Evolutionary conservation across 2,797 vertebrate genomes (phyloP).

Genomic region (Pseudomugil tenellus): DNA sequence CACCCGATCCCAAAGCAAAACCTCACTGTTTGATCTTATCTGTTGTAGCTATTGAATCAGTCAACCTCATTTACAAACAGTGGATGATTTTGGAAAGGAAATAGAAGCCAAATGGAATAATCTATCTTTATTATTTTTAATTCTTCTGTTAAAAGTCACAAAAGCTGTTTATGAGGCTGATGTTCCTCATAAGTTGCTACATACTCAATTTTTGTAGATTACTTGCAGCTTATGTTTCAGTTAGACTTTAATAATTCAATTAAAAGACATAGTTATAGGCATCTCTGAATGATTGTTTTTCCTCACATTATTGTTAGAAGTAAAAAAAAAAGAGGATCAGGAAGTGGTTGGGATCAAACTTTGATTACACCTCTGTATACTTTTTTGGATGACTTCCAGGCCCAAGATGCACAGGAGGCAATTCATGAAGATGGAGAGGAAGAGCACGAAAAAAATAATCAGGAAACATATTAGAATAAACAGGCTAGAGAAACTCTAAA

Average conservation of each 20-base stretch:
- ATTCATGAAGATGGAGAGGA: constrained; percentile 57
- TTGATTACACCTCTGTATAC: constrained; percentile 69
- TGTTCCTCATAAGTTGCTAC: constrained; percentile 13
- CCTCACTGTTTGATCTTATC: constrained; percentile 40
- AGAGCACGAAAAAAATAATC: constrained; percentile 51
- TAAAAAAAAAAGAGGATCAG: constrained; percentile 64
- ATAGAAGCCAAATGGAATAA: not conserved
- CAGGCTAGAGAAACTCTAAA: constrained; percentile 48
- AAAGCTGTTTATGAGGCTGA: constrained; percentile 24
- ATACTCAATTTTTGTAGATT: constrained; percentile 27
- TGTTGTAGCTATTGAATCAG: constrained; percentile 57
- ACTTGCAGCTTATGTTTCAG: constrained; percentile 22
- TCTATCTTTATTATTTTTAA: constrained; percentile 20
- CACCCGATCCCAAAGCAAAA: constrained; percentile 49
- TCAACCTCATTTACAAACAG: constrained; percentile 53
- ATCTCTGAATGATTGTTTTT: constrained; percentile 67
- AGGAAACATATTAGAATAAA: constrained; percentile 66
- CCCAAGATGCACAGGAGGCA: constrained; percentile 67
- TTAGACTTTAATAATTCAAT: constrained; percentile 39
- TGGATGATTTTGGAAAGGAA: constrained; percentile 26
- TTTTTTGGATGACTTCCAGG: constrained; percentile 73
- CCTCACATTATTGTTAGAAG: constrained; percentile 64
- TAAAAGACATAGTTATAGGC: constrained; percentile 35
- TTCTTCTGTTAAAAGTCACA: constrained; percentile 41
- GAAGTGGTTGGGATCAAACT: constrained; percentile 65